Conservation (phyloP, 2,797 vertebrate species). For the Neostethus bicornis region DNA sequence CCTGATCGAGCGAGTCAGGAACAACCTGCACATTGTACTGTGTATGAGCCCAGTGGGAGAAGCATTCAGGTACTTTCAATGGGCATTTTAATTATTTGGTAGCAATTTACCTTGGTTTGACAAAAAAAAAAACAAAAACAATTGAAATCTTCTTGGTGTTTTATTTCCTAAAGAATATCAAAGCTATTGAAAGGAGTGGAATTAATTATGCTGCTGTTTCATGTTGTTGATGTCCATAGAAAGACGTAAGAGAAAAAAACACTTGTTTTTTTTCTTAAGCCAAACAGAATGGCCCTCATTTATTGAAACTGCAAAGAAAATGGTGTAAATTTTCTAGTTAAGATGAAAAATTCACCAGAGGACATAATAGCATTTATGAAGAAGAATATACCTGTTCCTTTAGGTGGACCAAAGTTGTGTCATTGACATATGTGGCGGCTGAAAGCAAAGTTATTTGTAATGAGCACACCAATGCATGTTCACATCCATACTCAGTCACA, state of each 20-base stretch:
- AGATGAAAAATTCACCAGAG: no score
- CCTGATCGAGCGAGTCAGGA: constrained; percentile 87
- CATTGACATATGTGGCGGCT: no score
- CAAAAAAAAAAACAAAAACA: background rate
- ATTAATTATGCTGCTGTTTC: background rate
- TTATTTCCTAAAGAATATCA: background rate
- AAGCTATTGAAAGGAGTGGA: background rate
- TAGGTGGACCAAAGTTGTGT: no score
- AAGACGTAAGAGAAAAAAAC: background rate
- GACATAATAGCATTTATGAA: no score
- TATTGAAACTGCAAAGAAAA: background rate
- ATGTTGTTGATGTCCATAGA: background rate
- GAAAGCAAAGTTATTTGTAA: no score
- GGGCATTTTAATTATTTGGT: background rate
- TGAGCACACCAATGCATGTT: no score
- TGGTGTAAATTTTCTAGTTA: no score
- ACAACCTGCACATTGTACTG: constrained; percentile 88
- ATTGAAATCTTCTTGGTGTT: background rate
- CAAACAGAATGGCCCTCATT: background rate
- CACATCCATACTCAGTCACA: no score
- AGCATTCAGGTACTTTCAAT: constrained; percentile 83
- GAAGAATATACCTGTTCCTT: no score
- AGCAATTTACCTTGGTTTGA: background rate
- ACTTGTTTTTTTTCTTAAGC: background rate
- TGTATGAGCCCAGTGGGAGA: constrained; percentile 92